A percentile compares a stretch with the other conserved stretches of the same genome.
Evolutionary conservation across 2,113 vertebrate species (phyloP).

Genomic region (Elgaria multicarinata): DNA sequence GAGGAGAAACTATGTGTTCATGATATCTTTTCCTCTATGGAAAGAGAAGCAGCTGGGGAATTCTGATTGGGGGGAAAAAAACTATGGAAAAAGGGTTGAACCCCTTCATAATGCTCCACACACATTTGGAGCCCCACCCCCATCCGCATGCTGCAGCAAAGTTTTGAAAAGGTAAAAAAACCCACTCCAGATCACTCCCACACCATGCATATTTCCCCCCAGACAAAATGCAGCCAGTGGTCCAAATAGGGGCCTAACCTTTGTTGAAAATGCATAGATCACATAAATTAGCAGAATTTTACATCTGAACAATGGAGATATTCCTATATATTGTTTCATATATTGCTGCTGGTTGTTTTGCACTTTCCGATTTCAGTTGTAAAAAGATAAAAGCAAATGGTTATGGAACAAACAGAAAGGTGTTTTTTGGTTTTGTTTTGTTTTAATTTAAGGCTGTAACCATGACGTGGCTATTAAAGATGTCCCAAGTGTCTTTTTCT

Average conservation of each 20-base stretch:
- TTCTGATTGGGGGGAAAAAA: background rate
- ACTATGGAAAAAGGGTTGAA: background rate
- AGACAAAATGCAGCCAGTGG: background rate
- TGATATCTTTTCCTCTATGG: background rate
- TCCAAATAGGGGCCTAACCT: background rate
- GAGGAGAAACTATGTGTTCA: background rate
- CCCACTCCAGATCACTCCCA: background rate
- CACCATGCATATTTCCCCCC: background rate
- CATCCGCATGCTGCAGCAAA: background rate
- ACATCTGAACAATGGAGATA: conserved; percentile 6
- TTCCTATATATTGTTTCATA: background rate
- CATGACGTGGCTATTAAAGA: conserved; percentile 60
- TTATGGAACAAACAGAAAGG: conserved; percentile 48
- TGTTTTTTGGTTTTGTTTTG: no score
- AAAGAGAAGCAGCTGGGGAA: background rate
- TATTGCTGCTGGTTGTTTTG: conserved; percentile 16
- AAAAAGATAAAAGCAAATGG: conserved; percentile 47
- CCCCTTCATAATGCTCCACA: background rate
- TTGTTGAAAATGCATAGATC: background rate
- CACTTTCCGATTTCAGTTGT: conserved; percentile 14
- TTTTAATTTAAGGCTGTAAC: conserved; percentile 44
- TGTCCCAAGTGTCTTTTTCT: conserved; percentile 55
- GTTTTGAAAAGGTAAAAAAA: background rate
- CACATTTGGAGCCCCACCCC: background rate
- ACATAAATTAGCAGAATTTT: background rate